Conservation (phyloP, 1,140 invertebrate genomes). For the Megathymus violae region DNA sequence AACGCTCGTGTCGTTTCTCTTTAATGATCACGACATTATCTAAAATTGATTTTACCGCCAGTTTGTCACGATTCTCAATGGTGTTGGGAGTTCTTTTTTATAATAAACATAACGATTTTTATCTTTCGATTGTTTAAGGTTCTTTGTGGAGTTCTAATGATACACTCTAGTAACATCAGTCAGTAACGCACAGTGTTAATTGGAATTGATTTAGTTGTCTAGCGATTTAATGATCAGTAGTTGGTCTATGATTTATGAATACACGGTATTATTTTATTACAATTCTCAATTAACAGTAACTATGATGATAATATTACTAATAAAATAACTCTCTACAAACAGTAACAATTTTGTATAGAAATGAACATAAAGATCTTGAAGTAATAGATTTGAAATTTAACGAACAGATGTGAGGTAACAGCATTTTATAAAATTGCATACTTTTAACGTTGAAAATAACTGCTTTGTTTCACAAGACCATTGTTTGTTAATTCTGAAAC, state of each 20-base stretch:
- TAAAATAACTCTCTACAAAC: not conserved
- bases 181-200: no score
- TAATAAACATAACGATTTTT: slow-evolving; percentile 29
- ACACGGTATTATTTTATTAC: not conserved
- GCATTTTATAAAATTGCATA: not conserved
- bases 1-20: slow-evolving; percentile 29
- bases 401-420: not conserved
- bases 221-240: no score
- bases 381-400: not conserved
- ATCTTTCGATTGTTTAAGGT: slow-evolving; percentile 18
- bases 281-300: no score
- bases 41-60: slow-evolving; percentile 27
- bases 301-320: not conserved
- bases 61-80: slow-evolving; percentile 31
- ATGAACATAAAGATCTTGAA: not conserved
- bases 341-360: no score
- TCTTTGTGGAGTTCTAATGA: not conserved
- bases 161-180: no score
- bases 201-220: no score
- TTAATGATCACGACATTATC: slow-evolving; percentile 24
- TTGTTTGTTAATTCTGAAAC: slow-evolving; percentile 32
- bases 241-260: not conserved
- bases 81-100: slow-evolving; percentile 11
- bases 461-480: slow-evolving; percentile 26
- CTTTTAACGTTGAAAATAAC: slow-evolving; percentile 10